A percentile compares a stretch with the other conserved stretches of the same genome.
phyloP scores from a whole-genome alignment of 2,113 vertebrate genomes.

The Engystomops pustulosus region DNA sequence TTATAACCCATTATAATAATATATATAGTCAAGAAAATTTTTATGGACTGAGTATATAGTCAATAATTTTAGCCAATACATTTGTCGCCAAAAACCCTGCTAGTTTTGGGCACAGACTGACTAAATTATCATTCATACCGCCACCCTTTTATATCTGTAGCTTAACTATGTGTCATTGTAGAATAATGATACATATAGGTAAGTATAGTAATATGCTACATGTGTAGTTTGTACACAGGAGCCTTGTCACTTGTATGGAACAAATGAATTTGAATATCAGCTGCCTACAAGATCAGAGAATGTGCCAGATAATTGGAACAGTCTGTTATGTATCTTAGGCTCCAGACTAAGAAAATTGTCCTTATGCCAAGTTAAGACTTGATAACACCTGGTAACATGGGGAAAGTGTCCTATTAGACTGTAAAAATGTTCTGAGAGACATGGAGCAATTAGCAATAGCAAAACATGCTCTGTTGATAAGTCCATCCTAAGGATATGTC shows the following conservation, averaged over 20 bases:
- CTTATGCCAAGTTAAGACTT: constrained; percentile 52
- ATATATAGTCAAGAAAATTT: no score
- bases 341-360: constrained; percentile 54
- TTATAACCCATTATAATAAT: no score
- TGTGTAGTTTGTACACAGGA: background rate
- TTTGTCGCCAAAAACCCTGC: background rate
- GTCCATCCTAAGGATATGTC: constrained; percentile 64
- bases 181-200: background rate
- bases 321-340: constrained; percentile 31
- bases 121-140: no score
- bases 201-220: background rate
- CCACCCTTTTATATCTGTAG: background rate
- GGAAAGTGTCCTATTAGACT: constrained; percentile 59
- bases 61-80: no score
- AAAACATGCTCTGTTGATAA: constrained; percentile 71
- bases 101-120: no score
- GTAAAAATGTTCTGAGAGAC: constrained; percentile 65
- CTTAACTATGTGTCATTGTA: background rate
- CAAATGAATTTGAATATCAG: background rate
- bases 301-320: constrained; percentile 18
- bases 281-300: constrained; percentile 32
- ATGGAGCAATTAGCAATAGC: constrained; percentile 66
- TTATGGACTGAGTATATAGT: no score
- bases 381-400: constrained; percentile 52
- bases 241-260: background rate